Percentiles rank a stretch among this genome's conserved stretches.
Conservation (phyloP, 2,888 invertebrate genomes). For the Sisyra terminalis region DNA sequence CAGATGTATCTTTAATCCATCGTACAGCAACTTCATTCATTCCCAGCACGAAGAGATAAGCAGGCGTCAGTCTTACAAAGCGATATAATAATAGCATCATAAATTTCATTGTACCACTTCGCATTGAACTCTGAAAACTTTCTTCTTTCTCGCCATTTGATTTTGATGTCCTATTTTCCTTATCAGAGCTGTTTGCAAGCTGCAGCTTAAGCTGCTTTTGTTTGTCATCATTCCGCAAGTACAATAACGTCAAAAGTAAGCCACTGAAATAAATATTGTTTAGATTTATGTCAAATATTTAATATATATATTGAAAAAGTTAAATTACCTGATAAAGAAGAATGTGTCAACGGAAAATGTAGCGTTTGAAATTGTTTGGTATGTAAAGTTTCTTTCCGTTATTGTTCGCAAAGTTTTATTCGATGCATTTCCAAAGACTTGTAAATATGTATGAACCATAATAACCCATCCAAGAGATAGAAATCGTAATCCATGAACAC, state of each 20-base stretch:
- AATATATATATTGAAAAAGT: neutral
- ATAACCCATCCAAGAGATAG: constrained; percentile 70
- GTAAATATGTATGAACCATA: constrained; percentile 70
- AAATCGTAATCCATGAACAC: constrained; percentile 62
- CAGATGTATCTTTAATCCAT: constrained; percentile 52
- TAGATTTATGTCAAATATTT: neutral
- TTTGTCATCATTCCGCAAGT: constrained; percentile 44
- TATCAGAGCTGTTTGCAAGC: too few species aligned
- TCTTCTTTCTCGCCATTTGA: constrained; percentile 28
- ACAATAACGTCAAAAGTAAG: constrained; percentile 53
- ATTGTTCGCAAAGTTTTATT: constrained; percentile 55
- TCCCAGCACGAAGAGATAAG: constrained; percentile 64
- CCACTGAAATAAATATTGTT: constrained; percentile 31
- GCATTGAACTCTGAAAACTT: constrained; percentile 16
- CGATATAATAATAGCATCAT: constrained; percentile 40
- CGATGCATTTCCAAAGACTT: constrained; percentile 60
- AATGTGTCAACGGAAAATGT: constrained; percentile 77
- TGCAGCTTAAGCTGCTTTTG: constrained; percentile 23
- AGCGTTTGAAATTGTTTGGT: constrained; percentile 71
- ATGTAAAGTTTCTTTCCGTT: constrained; percentile 59
- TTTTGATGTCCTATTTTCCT: too few species aligned
- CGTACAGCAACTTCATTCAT: constrained; percentile 53
- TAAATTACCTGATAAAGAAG: constrained; percentile 60
- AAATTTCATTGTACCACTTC: constrained; percentile 27
- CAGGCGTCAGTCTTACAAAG: constrained; percentile 59